Evolutionary conservation across 2,888 invertebrate species (phyloP).

Genomic region (Dryobota labecula): DNA sequence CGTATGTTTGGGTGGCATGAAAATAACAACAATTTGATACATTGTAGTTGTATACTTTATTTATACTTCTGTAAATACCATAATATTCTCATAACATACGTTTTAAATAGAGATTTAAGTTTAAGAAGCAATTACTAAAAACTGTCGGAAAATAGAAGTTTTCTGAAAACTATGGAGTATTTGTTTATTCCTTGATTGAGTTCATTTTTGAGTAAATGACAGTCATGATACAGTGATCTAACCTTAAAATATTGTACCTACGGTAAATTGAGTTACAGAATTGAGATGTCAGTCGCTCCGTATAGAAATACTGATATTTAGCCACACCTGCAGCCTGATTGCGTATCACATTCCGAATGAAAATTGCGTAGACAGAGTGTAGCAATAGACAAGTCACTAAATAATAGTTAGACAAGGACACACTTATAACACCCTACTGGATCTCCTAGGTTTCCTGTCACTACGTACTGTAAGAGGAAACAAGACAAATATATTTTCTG

Average conservation of each 20-base stretch:
- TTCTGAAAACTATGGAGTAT: constrained; percentile 9
- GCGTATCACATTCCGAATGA: background rate
- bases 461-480: background rate
- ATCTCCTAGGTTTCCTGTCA: too few relatives aligned
- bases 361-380: background rate
- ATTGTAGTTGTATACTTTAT: constrained; percentile 54
- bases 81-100: constrained; percentile 45
- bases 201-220: constrained; percentile 10
- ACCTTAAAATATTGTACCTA: background rate
- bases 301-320: constrained; percentile 26
- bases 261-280: constrained; percentile 7
- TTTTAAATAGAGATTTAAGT: constrained; percentile 42
- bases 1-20: background rate
- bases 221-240: background rate
- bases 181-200: constrained; percentile 3
- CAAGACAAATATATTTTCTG: background rate
- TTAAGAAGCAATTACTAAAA: constrained; percentile 6
- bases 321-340: background rate
- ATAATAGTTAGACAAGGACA: background rate
- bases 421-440: too few relatives aligned
- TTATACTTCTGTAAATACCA: constrained; percentile 59
- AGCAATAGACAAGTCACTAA: background rate
- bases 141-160: constrained; percentile 34
- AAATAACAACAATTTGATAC: constrained; percentile 15
- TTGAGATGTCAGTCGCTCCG: constrained; percentile 15